Base-by-base conservation (phyloP, 2,797 vertebrate species). In the Lepus townsendii region DNA sequence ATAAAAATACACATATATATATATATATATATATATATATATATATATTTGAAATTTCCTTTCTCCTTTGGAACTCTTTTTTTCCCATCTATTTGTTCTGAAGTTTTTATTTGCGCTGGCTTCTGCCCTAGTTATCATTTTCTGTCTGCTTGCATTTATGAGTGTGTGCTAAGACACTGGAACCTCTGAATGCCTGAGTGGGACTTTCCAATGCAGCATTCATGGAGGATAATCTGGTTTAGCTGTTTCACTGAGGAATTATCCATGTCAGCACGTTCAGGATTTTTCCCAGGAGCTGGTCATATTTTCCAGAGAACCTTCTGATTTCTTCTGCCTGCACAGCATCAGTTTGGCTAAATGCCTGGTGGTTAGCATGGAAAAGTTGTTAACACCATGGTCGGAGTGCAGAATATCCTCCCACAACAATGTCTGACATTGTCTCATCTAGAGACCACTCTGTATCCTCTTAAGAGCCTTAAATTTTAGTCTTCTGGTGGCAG, bases 101-200 rank as follows among this genome's bases (percentile, higher is more conserved):
- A 13, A 87, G 71, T 85, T 5, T 76, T 84, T 79, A 69, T 83
- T 93, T 80, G 4, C 35, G 71, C 52, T 92, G 78, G n/a, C 26
- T 87, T 80, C 27, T 77, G 22, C 82, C 30, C 35, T 79, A 52
- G 27, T 57, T 92, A 68, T 88, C 32, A 52, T 83, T 88, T 83
- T 27, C 32, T 80, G 11, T 82, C 42, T 78, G 14, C 26, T 85
- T 83, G 42, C 7, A 47, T 82, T 79, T 83, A 47, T 57, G 54
- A 60, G 12, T 42, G 1, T 65, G 20, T 54, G 62, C 57, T 83
- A 71, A 93, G 17, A 57, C 65, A 24, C 14, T 54, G 30, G 35
- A 95, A 88, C 24, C 66, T 57, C 69, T n/a, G 83, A 88, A 90
- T 66, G 20, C 38, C 66, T 38, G 63, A 20, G 10, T 83, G 52